Evolutionary conservation across 2,888 invertebrate genomes (phyloP), one percentile per base, ranked within the genome.

Genomic region (Dastarcus helophoroides): DNA sequence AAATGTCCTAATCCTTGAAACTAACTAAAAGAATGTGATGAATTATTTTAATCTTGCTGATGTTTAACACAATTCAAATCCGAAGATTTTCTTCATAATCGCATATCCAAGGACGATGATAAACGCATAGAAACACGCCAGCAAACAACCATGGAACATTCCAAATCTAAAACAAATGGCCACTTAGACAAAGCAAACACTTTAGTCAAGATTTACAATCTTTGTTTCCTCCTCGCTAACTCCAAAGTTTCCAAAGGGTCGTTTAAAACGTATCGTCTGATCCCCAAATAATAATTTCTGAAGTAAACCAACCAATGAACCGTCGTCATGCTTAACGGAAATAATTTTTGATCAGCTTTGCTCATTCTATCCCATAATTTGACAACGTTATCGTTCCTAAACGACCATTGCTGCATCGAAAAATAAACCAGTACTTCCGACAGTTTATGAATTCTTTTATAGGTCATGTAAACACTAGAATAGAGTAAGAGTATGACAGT

Each of bases 391-490:
- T 65, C 57, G 39, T 77, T 78, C 17, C 68, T 65, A 54, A 85
- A 86, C 0, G 54, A 53, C 71, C 89, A 88, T 31, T 79, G 71
- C n/a, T 70, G 64, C 12, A 69, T 72, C 30, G 73, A 72, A 61
- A 93, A 93, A 54, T 79, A 85, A 0, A 73, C 64, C 12, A 91
- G 51, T 0, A 79, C 73, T 2, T 73, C 68, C 3, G 78, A 69
- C 39, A 88, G 79, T 55, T 78, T 80, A 56, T 86, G 79, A 26
- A 91, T 73, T 55, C 83, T 85, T 37, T 66, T 69, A 56, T 89
- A 89, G 27, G 81, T 70, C n/a, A n/a, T n/a, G n/a, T n/a, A n/a
- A n/a, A n/a, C n/a, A n/a, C n/a, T n/a, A n/a, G n/a, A n/a, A n/a
- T n/a, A n/a, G n/a, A n/a, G n/a, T n/a, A n/a, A n/a, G n/a, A n/a